These are phyloP conservation scores for Scaptomyza polygonia DNA, from an alignment of 2,888 invertebrate species.

Conservation along the genomic window DNA sequence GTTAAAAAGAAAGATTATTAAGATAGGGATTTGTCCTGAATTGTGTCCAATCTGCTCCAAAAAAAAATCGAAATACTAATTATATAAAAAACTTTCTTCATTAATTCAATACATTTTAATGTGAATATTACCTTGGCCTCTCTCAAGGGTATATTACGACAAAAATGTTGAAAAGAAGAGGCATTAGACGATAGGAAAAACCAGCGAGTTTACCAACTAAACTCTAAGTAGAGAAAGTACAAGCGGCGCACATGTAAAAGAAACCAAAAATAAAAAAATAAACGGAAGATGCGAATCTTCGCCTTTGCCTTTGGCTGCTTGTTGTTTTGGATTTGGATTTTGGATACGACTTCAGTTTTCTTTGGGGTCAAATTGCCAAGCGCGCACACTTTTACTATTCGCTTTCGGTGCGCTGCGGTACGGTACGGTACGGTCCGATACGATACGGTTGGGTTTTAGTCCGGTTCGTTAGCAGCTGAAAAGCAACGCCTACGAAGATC, in stretches of 20 bases:
- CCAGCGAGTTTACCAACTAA: slow-evolving; percentile 63
- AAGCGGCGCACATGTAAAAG: slow-evolving; percentile 72
- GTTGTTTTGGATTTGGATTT: slow-evolving; percentile 53
- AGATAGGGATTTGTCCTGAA: neutral
- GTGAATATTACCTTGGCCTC: slow-evolving; percentile 8
- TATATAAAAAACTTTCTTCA: neutral
- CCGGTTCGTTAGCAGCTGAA: slow-evolving; percentile 18
- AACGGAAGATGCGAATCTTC: slow-evolving; percentile 75
- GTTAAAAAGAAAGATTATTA: neutral
- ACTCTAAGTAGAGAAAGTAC: slow-evolving; percentile 79
- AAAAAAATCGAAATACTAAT: too few relatives aligned
- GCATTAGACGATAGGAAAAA: slow-evolving; percentile 44
- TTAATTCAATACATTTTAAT: neutral
- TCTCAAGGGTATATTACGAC: slow-evolving; percentile 37
- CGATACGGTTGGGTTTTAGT: slow-evolving; percentile 9
- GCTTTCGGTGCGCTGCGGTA: slow-evolving; percentile 45
- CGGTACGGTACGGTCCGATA: neutral
- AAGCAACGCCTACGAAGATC: slow-evolving; percentile 48
- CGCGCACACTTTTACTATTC: slow-evolving; percentile 70
- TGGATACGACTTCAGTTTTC: slow-evolving; percentile 64
- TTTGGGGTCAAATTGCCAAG: slow-evolving; percentile 71
- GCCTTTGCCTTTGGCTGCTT: slow-evolving; percentile 48
- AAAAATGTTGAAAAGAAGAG: slow-evolving; percentile 13
- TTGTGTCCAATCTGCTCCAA: too few relatives aligned
- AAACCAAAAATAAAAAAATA: slow-evolving; percentile 51